Percentiles rank a stretch among this genome's conserved stretches.
These are phyloP conservation scores for Pollenia angustigena DNA, from an alignment of 2,888 invertebrate genomes.

Conservation along the genomic window DNA sequence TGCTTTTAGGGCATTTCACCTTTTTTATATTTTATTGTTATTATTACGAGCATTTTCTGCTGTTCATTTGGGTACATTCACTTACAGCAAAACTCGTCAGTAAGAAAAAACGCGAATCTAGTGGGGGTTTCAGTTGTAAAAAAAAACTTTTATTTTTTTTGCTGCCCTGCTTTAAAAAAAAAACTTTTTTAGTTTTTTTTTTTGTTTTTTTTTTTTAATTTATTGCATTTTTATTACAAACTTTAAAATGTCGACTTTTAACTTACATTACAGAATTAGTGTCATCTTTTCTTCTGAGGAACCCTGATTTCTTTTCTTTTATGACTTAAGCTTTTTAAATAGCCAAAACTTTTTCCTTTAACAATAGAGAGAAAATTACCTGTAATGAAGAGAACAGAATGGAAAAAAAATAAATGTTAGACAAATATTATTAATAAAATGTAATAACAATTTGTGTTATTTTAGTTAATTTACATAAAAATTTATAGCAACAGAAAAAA, in stretches of 20 bases:
- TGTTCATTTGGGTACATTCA: neutral
- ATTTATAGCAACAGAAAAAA: conserved; percentile 13
- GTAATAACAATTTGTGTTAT: conserved; percentile 47
- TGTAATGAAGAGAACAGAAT: conserved; percentile 58
- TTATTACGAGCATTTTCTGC: conserved; percentile 23
- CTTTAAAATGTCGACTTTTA: conserved; percentile 45
- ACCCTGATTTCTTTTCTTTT: conserved; percentile 43
- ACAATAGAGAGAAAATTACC: conserved; percentile 64
- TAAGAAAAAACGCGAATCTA: neutral
- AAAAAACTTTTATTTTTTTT: neutral
- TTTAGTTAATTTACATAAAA: conserved; percentile 55
- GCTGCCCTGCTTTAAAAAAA: neutral
- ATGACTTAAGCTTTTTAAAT: conserved; percentile 8
- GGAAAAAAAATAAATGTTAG: conserved; percentile 31
- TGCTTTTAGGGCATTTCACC: conserved; percentile 65
- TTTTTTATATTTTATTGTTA: conserved; percentile 38
- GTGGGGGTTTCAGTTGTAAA: neutral
- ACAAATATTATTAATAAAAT: conserved; percentile 37
- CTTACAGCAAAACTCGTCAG: too few species aligned
- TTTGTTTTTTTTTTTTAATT: conserved; percentile 4
- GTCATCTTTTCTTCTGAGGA: conserved; percentile 26
- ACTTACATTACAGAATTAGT: conserved; percentile 59
- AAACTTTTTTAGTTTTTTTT: conserved; percentile 6
- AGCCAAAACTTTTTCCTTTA: conserved; percentile 52
- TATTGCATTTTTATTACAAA: conserved; percentile 20